These are phyloP conservation scores for Helicoverpa zea DNA, from an alignment of 1,140 invertebrate genomes.

Conservation along the genomic window DNA sequence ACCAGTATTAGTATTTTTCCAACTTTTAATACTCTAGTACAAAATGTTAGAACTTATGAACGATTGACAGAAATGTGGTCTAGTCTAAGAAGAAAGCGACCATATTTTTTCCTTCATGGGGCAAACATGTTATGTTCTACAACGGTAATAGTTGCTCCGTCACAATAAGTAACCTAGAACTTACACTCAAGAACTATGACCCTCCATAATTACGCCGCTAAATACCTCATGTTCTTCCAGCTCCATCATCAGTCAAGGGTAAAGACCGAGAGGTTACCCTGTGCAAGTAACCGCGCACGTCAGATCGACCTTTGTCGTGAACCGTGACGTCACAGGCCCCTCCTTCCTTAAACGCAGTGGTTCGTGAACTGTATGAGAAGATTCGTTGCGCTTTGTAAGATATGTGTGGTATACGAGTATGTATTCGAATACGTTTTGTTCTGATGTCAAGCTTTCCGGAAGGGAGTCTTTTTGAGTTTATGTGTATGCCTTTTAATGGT, in stretches of 20 bases:
- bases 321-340: constrained; percentile 36
- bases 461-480: not conserved
- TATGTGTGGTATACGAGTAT: constrained; percentile 11
- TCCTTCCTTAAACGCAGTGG: constrained; percentile 42
- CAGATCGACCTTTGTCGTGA: constrained; percentile 34
- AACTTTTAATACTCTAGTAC: too few species aligned
- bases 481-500: not conserved
- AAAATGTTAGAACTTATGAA: too few species aligned
- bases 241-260: constrained; percentile 16
- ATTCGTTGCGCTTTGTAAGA: constrained; percentile 22
- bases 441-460: constrained; percentile 28
- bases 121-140: too few species aligned
- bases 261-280: constrained; percentile 10
- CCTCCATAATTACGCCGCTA: not conserved
- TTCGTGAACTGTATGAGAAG: constrained; percentile 50
- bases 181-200: too few species aligned
- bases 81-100: too few species aligned
- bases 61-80: too few species aligned
- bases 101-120: too few species aligned
- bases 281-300: constrained; percentile 37
- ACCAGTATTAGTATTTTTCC: too few species aligned
- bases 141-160: too few species aligned
- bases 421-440: constrained; percentile 30
- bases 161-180: too few species aligned
- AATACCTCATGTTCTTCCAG: not conserved